Evolutionary conservation across 2,113 vertebrate genomes (phyloP).

Genomic region (Xiphias gladius): DNA sequence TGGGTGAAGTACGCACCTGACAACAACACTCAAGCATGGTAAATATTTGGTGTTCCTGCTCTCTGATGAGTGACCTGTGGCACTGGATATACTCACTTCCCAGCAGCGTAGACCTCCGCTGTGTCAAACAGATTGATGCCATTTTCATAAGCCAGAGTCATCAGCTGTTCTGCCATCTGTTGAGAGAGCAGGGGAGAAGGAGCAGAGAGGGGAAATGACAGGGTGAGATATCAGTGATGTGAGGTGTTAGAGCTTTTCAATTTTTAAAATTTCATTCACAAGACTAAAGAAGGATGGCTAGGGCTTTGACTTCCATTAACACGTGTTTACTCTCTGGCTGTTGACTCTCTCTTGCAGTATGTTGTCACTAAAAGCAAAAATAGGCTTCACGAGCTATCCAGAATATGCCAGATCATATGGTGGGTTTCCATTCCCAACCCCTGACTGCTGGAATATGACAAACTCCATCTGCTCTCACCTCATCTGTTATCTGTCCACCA

Average conservation of each 20-base stretch:
- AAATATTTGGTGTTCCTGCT: conserved; percentile 10
- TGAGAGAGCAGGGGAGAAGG: conserved; percentile 63
- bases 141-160: conserved; percentile 98
- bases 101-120: conserved; percentile 97
- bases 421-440: conserved; percentile 52
- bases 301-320: conserved; percentile 1
- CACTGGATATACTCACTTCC: conserved; percentile 90
- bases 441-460: conserved; percentile 63
- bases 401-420: conserved; percentile 46
- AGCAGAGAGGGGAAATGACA: neutral
- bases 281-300: neutral
- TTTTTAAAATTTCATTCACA: conserved; percentile 37
- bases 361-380: conserved; percentile 53
- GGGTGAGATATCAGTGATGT: conserved; percentile 31
- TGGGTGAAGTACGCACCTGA: neutral
- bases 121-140: conserved; percentile 99
- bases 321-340: conserved; percentile 27
- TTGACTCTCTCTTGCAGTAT: conserved; percentile 4
- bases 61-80: conserved; percentile 35
- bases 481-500: conserved; percentile 97
- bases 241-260: conserved; percentile 33
- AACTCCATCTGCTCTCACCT: conserved; percentile 88
- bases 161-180: conserved; percentile 98
- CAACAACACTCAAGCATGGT: neutral
- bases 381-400: conserved; percentile 39